Evolutionary conservation across 2,113 vertebrate species (phyloP).

Genomic region (Oryzias melastigma): DNA sequence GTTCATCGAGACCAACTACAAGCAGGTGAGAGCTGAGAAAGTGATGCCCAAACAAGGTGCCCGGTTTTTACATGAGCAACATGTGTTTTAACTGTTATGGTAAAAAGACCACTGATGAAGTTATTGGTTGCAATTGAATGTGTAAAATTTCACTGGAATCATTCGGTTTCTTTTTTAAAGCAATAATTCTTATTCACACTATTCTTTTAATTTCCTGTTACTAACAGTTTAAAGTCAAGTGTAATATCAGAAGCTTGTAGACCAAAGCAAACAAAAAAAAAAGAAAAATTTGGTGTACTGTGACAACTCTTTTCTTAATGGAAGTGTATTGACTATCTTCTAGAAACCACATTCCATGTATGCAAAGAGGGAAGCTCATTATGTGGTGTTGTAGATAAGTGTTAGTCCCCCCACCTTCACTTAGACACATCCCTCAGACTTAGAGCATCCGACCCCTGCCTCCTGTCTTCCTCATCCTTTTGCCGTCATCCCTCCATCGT

Average conservation of each 20-base stretch:
- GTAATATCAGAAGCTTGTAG: too few species aligned
- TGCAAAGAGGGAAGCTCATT: slow-evolving; percentile 68
- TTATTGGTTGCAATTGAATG: too few species aligned
- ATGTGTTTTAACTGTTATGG: too few species aligned
- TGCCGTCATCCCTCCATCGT: slow-evolving; percentile 58
- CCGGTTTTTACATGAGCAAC: too few species aligned
- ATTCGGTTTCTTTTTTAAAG: fast-evolving
- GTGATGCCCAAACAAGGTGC: too few species aligned
- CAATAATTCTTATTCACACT: too few species aligned
- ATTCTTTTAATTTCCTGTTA: too few species aligned
- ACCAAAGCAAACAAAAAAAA: too few species aligned
- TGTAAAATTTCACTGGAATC: neutral
- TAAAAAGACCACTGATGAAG: too few species aligned
- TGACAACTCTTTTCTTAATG: slow-evolving; percentile 84
- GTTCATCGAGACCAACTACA: too few species aligned
- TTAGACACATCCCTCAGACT: slow-evolving; percentile 52
- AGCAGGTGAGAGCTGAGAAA: too few species aligned
- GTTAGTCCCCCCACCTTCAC: slow-evolving; percentile 37
- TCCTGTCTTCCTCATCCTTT: slow-evolving; percentile 60
- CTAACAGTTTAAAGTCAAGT: neutral
- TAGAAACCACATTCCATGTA: slow-evolving; percentile 84
- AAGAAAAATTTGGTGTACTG: slow-evolving; percentile 51
- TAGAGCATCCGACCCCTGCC: slow-evolving; percentile 51
- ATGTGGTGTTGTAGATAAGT: slow-evolving; percentile 79
- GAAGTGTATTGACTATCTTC: slow-evolving; percentile 84